Conservation (phyloP, 1,140 invertebrate genomes). For the Drosophila virilis region DNA sequence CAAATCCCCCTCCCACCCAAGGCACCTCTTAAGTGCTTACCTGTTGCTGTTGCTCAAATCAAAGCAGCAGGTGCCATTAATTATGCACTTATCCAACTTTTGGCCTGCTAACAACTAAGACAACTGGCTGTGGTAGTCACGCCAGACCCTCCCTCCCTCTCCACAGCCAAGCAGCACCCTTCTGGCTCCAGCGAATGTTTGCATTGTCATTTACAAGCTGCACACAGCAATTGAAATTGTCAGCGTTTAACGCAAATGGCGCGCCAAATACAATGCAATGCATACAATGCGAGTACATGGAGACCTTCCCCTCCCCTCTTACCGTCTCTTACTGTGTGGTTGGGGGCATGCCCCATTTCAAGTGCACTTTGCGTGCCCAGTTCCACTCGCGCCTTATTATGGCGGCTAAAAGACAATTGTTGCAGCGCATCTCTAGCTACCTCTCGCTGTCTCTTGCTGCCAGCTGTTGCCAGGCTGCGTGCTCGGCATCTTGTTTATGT, state of each 20-base stretch:
- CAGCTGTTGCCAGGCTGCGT: conserved; percentile 8
- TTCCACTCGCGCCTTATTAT: conserved; percentile 27
- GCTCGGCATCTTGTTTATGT: conserved; percentile 13
- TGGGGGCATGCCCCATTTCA: neutral
- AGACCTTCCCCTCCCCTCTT: too few species aligned
- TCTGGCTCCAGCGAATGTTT: conserved; percentile 11
- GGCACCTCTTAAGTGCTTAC: neutral
- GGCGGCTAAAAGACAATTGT: conserved; percentile 44
- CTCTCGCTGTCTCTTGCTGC: neutral
- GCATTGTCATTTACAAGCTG: conserved; percentile 40
- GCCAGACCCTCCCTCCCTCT: neutral
- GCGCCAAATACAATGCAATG: conserved; percentile 53
- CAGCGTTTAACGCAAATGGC: conserved; percentile 62
- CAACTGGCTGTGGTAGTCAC: conserved; percentile 9
- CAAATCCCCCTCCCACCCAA: too few species aligned
- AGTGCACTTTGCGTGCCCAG: conserved; percentile 26
- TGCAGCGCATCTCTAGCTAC: conserved; percentile 5
- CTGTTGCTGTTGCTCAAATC: conserved; percentile 36
- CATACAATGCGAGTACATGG: conserved; percentile 38
- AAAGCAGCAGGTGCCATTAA: conserved; percentile 45
- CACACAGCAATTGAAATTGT: conserved; percentile 64
- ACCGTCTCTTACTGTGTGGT: neutral
- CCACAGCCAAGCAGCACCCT: neutral
- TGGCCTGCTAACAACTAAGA: conserved; percentile 37
- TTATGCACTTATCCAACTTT: conserved; percentile 28